Evolutionary conservation across 2,888 invertebrate genomes (phyloP).

Genomic region (Melieria omissa): DNA sequence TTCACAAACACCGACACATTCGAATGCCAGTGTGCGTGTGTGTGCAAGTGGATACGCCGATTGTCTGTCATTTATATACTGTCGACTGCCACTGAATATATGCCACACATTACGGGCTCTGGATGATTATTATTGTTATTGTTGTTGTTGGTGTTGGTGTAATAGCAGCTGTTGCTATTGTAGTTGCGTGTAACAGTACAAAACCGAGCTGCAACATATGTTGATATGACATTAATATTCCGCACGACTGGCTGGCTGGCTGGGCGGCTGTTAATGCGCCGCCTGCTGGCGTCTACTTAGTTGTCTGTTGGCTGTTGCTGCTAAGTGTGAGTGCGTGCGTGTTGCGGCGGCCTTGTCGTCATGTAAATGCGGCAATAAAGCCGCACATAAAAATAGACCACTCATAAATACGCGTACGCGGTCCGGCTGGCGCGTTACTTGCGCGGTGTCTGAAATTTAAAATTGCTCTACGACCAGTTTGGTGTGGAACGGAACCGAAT

Average conservation of each 20-base stretch:
- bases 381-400: too few relatives aligned
- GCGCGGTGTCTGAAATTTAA: too few relatives aligned
- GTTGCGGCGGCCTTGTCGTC: not conserved
- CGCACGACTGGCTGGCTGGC: not conserved
- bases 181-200: not conserved
- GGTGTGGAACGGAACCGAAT: too few relatives aligned
- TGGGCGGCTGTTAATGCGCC: not conserved
- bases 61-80: not conserved
- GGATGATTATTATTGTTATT: not conserved
- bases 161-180: conserved; percentile 8
- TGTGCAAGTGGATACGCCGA: conserved; percentile 39
- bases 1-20: not conserved
- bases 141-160: not conserved
- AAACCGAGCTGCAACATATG: conserved; percentile 4
- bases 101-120: not conserved
- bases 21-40: conserved; percentile 30
- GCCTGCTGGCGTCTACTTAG: not conserved
- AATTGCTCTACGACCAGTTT: too few relatives aligned
- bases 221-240: conserved; percentile 11
- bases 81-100: conserved; percentile 42
- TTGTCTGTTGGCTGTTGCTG: not conserved
- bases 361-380: too few relatives aligned
- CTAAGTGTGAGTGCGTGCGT: not conserved
- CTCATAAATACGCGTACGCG: too few relatives aligned
- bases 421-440: too few relatives aligned